phyloP scores from a whole-genome alignment of 2,113 vertebrate species.

The Zonotrichia leucophrys region DNA sequence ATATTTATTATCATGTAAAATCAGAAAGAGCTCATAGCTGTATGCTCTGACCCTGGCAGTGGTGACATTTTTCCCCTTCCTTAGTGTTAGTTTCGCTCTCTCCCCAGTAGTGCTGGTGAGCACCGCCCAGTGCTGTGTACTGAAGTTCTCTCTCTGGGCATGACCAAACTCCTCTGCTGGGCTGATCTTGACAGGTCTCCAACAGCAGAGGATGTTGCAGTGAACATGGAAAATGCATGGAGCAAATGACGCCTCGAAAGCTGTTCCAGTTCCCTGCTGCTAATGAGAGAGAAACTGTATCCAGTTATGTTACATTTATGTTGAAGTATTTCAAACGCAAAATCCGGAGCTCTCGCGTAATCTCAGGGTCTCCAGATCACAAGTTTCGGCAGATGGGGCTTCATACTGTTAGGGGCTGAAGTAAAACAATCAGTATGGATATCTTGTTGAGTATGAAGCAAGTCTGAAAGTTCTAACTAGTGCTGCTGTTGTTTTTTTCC shows the following conservation, averaged over 20 bases:
- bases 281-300: background rate
- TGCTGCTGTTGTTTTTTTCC: background rate
- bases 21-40: background rate
- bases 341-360: background rate
- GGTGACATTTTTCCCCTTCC: background rate
- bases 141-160: background rate
- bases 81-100: background rate
- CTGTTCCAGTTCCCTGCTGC: background rate
- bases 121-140: rapidly evolving
- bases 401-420: background rate
- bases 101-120: background rate
- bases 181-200: background rate
- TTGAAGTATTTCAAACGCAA: background rate
- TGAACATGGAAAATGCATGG: background rate
- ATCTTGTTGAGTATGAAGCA: background rate
- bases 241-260: background rate
- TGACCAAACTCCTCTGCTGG: background rate
- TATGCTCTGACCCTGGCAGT: background rate
- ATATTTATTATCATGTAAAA: background rate
- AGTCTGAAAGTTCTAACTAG: background rate
- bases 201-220: background rate
- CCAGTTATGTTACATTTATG: background rate
- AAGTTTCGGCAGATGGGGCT: background rate
- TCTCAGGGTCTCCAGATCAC: background rate
- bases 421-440: background rate